Evolutionary conservation across 2,113 vertebrate species (phyloP).

Genomic region (Todiramphus saurophagus): DNA sequence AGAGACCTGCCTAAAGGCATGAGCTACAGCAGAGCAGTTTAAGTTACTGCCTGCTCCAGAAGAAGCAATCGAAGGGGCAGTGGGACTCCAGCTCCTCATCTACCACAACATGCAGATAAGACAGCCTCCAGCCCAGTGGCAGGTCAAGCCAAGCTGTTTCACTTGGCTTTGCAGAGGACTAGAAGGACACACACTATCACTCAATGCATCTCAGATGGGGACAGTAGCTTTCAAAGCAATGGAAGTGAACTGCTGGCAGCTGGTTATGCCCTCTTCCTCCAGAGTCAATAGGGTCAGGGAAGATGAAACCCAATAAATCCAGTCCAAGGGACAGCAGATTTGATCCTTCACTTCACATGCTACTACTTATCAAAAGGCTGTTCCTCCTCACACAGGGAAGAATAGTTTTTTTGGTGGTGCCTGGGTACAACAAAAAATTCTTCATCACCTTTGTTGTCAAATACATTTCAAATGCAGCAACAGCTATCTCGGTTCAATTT

Average conservation of each 20-base stretch:
- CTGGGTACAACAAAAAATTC: background rate
- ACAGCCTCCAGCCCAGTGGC: background rate
- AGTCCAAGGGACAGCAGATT: background rate
- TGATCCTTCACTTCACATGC: background rate
- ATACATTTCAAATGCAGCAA: constrained; percentile 42
- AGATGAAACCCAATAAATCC: background rate
- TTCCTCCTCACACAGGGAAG: background rate
- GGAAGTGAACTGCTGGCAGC: background rate
- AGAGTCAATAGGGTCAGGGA: background rate
- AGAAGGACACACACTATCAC: background rate
- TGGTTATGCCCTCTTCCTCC: background rate
- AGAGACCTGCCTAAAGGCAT: background rate
- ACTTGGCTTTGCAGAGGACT: background rate
- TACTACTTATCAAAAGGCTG: background rate
- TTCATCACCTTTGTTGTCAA: constrained; percentile 59
- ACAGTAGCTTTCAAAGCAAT: background rate
- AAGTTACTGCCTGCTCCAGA: background rate
- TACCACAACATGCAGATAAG: background rate
- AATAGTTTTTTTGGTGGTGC: background rate
- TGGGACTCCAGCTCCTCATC: background rate
- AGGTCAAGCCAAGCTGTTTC: background rate
- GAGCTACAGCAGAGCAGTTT: background rate
- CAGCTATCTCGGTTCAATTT: constrained; percentile 16
- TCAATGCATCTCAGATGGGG: background rate
- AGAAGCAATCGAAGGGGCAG: background rate